phyloP scores from a whole-genome alignment of 2,797 vertebrate species.

The Periophthalmus magnuspinnatus region DNA sequence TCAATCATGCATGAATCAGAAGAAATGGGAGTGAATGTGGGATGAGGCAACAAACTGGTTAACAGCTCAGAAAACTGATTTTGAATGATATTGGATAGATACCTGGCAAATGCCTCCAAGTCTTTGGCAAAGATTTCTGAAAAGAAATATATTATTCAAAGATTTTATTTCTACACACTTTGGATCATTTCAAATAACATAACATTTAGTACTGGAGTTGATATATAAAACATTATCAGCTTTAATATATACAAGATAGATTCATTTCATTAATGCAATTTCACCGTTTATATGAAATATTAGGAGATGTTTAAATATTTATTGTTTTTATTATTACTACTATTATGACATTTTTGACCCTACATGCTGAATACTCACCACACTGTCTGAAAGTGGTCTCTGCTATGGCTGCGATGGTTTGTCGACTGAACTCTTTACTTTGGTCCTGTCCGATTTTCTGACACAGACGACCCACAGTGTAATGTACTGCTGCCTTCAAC shows the following conservation, averaged over 20 bases:
- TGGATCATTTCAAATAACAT: neutral
- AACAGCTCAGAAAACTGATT: too few species aligned
- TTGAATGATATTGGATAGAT: constrained; percentile 52
- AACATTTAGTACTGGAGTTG: neutral
- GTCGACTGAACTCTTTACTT: constrained; percentile 78
- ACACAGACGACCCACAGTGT: constrained; percentile 82
- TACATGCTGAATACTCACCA: constrained; percentile 71
- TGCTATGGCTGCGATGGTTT: constrained; percentile 82
- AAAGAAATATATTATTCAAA: neutral
- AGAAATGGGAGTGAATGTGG: too few species aligned
- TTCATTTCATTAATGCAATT: too few species aligned
- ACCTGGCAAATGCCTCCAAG: constrained; percentile 94
- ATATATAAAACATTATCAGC: too few species aligned
- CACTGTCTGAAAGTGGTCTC: constrained; percentile 90
- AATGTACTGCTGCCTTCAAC: constrained; percentile 88
- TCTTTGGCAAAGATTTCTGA: constrained; percentile 91
- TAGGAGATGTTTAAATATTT: too few species aligned
- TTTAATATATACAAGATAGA: too few species aligned
- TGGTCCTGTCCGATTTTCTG: constrained; percentile 72
- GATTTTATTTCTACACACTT: neutral
- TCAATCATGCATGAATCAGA: too few species aligned
- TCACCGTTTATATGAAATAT: too few species aligned
- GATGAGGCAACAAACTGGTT: too few species aligned
- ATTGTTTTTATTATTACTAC: too few species aligned
- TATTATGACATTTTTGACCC: too few species aligned